Evolutionary conservation across 2,888 invertebrate genomes (phyloP).

Genomic region (Idaea biselata): DNA sequence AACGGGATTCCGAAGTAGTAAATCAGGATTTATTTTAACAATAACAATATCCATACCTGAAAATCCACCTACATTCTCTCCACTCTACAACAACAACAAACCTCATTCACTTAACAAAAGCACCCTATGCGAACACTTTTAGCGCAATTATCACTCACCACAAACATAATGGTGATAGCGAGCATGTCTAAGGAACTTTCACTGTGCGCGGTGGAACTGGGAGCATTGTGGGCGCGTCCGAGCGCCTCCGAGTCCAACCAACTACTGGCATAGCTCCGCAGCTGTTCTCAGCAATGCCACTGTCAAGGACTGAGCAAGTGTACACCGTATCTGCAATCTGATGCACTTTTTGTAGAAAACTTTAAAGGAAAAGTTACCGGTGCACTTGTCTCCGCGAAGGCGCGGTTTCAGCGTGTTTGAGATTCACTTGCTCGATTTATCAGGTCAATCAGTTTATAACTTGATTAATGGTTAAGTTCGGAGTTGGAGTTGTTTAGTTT

Average conservation of each 20-base stretch:
- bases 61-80: background rate
- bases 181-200: conserved; percentile 76
- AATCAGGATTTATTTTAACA: background rate
- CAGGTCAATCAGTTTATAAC: background rate
- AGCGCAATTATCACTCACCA: conserved; percentile 75
- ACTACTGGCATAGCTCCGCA: conserved; percentile 47
- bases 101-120: conserved; percentile 43
- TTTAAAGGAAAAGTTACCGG: conserved; percentile 57
- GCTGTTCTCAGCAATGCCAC: conserved; percentile 42
- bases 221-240: conserved; percentile 63
- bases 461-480: background rate
- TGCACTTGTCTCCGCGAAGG: conserved; percentile 39
- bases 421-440: background rate
- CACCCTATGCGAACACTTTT: conserved; percentile 62
- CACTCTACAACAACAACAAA: conserved; percentile 19
- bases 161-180: conserved; percentile 76
- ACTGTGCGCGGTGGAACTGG: conserved; percentile 56
- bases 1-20: background rate
- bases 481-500: background rate
- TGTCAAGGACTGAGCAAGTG: conserved; percentile 31
- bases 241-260: conserved; percentile 53
- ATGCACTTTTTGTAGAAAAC: conserved; percentile 50
- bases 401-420: conserved; percentile 5
- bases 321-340: conserved; percentile 43
- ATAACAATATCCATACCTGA: background rate